These are phyloP conservation scores for Hydrotaea cyrtoneurina DNA, from an alignment of 2,888 invertebrate species.

Conservation along the genomic window DNA sequence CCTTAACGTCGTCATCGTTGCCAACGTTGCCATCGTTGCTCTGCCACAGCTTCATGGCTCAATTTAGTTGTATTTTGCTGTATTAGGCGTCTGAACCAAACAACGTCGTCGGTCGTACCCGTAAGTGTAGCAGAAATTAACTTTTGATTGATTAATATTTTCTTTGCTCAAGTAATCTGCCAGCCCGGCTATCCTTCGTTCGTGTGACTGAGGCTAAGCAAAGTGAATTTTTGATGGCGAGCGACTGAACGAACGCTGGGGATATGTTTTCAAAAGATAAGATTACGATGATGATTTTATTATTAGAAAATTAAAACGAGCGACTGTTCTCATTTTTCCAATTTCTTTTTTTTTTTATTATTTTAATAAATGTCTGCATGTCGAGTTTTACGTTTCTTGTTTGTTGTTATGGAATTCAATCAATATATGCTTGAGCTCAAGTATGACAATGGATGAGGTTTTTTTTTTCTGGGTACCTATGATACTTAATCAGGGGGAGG, in stretches of 20 bases:
- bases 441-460: conserved; percentile 8
- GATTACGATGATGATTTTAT: conserved; percentile 39
- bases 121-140: conserved; percentile 41
- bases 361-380: background rate
- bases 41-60: background rate
- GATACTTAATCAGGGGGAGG: conserved; percentile 8
- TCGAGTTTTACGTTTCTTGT: conserved; percentile 7
- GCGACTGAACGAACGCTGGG: background rate
- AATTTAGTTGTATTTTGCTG: background rate
- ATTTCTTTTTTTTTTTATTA: too few relatives aligned
- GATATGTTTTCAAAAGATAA: conserved; percentile 32
- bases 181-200: background rate
- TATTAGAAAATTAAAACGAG: conserved; percentile 31
- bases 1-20: background rate
- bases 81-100: conserved; percentile 6
- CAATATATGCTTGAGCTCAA: conserved; percentile 27
- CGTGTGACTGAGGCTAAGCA: background rate
- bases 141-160: conserved; percentile 64
- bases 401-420: conserved; percentile 30
- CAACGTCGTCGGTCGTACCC: background rate
- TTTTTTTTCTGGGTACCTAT: background rate
- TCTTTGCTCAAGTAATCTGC: conserved; percentile 15
- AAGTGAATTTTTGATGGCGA: background rate
- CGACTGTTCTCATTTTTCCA: background rate
- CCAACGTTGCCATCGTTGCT: background rate